Evolutionary conservation across 2,888 invertebrate genomes (phyloP).

Genomic region (Papilio elwesi): DNA sequence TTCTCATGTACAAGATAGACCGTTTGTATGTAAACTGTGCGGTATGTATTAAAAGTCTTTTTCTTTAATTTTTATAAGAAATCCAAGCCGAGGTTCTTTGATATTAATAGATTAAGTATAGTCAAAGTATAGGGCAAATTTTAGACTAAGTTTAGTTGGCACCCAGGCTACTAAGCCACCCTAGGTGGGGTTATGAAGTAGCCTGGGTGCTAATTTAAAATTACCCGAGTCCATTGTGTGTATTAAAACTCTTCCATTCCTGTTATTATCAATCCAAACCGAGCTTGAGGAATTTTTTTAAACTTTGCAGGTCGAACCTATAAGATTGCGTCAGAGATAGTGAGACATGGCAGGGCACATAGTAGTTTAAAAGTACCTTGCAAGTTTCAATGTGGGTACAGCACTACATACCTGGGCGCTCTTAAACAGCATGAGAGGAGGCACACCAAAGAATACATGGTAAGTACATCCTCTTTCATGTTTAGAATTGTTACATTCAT

Average conservation of each 20-base stretch:
- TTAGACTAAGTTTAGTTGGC: too few species aligned
- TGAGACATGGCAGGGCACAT: conserved; percentile 69
- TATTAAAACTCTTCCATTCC: not conserved
- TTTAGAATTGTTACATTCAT: too few species aligned
- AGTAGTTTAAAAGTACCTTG: conserved; percentile 60
- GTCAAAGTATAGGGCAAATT: too few species aligned
- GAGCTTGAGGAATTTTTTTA: not conserved
- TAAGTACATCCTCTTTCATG: conserved; percentile 45
- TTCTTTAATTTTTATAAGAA: not conserved
- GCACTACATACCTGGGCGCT: conserved; percentile 66
- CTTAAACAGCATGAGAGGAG: conserved; percentile 67
- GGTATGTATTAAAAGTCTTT: conserved; percentile 55
- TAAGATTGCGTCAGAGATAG: conserved; percentile 65
- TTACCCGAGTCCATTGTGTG: too few species aligned
- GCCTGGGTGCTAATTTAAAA: too few species aligned
- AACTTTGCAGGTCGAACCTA: conserved; percentile 68
- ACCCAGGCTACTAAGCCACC: too few species aligned
- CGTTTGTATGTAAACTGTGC: conserved; percentile 72
- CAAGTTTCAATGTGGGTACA: conserved; percentile 66
- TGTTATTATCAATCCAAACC: too few species aligned
- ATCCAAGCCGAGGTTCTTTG: conserved; percentile 9
- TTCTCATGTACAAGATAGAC: conserved; percentile 58
- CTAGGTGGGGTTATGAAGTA: too few species aligned
- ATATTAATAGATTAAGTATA: not conserved
- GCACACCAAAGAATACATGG: conserved; percentile 66